Evolutionary conservation across 2,888 invertebrate genomes (phyloP), one percentile per base, ranked within the genome.

Genomic region (Empis livida): DNA sequence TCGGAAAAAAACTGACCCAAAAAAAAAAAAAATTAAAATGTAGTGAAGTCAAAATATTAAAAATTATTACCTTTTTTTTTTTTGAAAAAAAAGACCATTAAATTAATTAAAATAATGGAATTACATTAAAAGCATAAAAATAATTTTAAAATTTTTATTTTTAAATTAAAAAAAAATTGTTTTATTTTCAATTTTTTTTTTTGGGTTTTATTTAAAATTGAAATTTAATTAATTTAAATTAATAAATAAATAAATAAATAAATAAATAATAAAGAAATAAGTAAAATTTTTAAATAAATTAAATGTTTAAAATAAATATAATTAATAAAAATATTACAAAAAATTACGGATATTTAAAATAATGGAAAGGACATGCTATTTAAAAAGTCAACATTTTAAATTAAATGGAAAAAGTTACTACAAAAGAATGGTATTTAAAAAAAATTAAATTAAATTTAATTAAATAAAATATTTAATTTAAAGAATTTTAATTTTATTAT

Each of bases 351-450:
- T 27, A 27, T 27, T 27, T 27, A 27, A 27, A 27, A 27, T 27
- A 27, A 27, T 27, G 23, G 23, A 27, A 27, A 27, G 23, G 23
- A 27, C 23, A 27, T 27, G 6, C 51, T 49, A 47, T 43, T 51
- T 56, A 52, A 55, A 53, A 50, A 47, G 48, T 45, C 54, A 52
- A 48, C 53, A 51, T 54, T 53, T 55, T 50, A 55, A 54, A 53
- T 46, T 54, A 53, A 54, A 54, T 46, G 56, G 54, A 51, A 53
- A 54, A 53, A 53, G 48, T 53, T 53, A 52, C 55, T 38, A 51
- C 51, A 55, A 52, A 51, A 51, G 46, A 47, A 55, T 51, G 56
- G 54, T 55, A 55, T 48, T 45, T 51, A 42, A 45, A 44, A 27
- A 40, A 43, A 41, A 20, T 45, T 40, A 45, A 31, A 15, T 40